Conservation (phyloP, 2,113 vertebrate species). For the Apus apus region DNA sequence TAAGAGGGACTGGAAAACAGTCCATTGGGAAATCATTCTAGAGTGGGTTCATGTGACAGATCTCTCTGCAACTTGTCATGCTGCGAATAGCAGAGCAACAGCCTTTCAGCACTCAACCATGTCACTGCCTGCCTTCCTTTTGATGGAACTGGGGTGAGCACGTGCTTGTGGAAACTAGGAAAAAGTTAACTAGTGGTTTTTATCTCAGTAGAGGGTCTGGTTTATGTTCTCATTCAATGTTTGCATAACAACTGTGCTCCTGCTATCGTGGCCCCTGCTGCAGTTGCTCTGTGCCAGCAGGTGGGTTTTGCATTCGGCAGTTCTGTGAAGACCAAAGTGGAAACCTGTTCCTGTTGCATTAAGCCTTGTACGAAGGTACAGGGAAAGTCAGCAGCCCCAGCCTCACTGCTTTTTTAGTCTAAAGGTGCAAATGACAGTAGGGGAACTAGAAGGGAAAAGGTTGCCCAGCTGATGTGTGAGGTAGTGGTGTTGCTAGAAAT, state of each 20-base stretch:
- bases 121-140: constrained; percentile 11
- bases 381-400: neutral
- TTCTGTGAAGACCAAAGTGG: neutral
- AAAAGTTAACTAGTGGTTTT: neutral
- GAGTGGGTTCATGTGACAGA: constrained; percentile 46
- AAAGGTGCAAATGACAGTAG: neutral
- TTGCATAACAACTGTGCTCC: neutral
- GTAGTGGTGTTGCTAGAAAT: constrained; percentile 1
- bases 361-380: neutral
- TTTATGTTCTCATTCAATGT: neutral
- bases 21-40: neutral
- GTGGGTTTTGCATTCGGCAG: neutral
- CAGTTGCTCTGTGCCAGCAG: neutral
- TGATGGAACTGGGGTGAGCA: constrained; percentile 23
- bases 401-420: neutral
- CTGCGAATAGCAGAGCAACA: constrained; percentile 31
- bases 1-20: neutral
- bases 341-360: neutral
- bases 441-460: neutral
- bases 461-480: neutral
- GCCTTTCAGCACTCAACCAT: constrained; percentile 50
- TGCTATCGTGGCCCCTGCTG: neutral
- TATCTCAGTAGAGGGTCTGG: neutral
- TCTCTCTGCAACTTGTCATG: constrained; percentile 38
- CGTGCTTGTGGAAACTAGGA: neutral